These are phyloP conservation scores for Mormyrus proboscirostris DNA, from an alignment of 2,797 vertebrate species.

Conservation along the genomic window DNA sequence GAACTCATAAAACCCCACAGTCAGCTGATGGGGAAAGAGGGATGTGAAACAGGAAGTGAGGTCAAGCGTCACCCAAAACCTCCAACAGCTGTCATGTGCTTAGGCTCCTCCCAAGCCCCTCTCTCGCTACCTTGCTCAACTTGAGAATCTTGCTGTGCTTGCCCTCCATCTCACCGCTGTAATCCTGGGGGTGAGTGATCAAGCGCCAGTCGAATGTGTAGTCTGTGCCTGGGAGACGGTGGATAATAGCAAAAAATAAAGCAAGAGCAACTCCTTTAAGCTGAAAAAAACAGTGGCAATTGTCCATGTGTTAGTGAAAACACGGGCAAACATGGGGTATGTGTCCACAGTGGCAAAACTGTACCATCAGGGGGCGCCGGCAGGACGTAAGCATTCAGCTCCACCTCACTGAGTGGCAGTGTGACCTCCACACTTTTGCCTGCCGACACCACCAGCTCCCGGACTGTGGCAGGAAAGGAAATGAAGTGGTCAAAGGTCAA, in stretches of 20 bases:
- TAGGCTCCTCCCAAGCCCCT: not conserved
- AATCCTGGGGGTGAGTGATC: slow-evolving; percentile 88
- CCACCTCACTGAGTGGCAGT: slow-evolving; percentile 78
- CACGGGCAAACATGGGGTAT: not conserved
- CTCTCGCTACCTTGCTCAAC: slow-evolving; percentile 76
- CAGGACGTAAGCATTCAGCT: slow-evolving; percentile 86
- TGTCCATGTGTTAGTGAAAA: not conserved
- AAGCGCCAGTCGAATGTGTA: slow-evolving; percentile 87
- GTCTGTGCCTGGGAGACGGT: slow-evolving; percentile 62
- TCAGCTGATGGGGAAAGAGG: slow-evolving; percentile 64
- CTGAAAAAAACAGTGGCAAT: not conserved
- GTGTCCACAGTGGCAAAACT: not conserved
- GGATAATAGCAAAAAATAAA: not conserved
- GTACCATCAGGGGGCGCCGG: slow-evolving; percentile 68
- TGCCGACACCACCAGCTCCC: slow-evolving; percentile 88
- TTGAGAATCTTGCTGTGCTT: slow-evolving; percentile 75
- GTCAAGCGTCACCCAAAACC: not conserved
- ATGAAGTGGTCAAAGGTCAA: slow-evolving; percentile 8
- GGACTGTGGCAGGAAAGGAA: slow-evolving; percentile 50
- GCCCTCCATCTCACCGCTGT: slow-evolving; percentile 89
- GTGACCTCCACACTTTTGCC: slow-evolving; percentile 86
- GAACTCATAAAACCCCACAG: slow-evolving; percentile 91
- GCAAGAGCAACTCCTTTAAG: not conserved
- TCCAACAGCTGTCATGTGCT: no score
- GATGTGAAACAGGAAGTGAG: not conserved